Evolutionary conservation across 2,113 vertebrate genomes (phyloP).

Genomic region (Rhodinocichla rosea): DNA sequence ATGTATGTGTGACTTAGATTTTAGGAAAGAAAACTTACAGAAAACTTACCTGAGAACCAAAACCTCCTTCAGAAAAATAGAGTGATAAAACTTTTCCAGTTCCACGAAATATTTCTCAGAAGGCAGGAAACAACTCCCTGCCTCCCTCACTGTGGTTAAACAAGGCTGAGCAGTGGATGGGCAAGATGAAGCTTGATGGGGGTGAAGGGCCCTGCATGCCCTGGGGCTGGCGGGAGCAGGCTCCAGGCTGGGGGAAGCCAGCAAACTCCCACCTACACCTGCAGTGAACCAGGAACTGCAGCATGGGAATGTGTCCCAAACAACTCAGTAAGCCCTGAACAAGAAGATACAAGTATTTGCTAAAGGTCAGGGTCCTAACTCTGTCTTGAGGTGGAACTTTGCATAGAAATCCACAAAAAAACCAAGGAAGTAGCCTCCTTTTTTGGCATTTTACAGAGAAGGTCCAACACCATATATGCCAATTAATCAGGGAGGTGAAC

Average conservation of each 20-base stretch:
- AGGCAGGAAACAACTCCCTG: background rate
- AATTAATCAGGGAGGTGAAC: background rate
- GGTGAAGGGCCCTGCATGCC: background rate
- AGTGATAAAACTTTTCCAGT: background rate
- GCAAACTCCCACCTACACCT: background rate
- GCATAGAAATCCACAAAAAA: background rate
- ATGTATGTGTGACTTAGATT: background rate
- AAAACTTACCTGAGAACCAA: background rate
- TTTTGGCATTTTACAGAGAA: background rate
- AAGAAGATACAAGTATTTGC: background rate
- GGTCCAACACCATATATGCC: background rate
- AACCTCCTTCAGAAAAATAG: background rate
- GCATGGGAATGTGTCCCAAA: background rate
- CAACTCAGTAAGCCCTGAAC: background rate
- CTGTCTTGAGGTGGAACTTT: background rate
- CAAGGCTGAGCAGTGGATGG: background rate
- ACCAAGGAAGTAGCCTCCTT: background rate
- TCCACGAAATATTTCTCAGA: background rate
- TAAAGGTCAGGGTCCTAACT: background rate
- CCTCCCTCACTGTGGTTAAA: background rate
- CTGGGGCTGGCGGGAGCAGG: background rate
- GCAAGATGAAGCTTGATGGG: slow-evolving; percentile 17
- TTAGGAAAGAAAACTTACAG: background rate
- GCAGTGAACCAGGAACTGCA: background rate
- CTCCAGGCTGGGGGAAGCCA: background rate